Conservation (phyloP, 2,113 vertebrate genomes). For the Takifugu flavidus region DNA sequence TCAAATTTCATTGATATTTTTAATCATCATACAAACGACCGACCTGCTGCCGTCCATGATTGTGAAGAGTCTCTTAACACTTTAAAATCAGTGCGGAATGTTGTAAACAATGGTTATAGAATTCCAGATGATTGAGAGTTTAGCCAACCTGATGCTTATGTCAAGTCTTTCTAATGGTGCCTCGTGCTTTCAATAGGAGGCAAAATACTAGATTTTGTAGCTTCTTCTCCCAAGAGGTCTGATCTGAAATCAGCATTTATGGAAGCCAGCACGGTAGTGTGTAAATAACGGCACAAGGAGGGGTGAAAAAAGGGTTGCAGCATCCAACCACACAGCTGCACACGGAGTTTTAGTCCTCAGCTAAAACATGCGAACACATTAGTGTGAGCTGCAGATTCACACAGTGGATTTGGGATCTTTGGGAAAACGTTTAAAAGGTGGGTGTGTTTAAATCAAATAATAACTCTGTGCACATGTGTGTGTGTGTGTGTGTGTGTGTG, state of each 20-base stretch:
- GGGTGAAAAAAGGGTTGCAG: no score
- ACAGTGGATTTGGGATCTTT: slow-evolving; percentile 39
- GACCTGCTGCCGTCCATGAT: slow-evolving; percentile 38
- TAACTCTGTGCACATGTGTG: slow-evolving; percentile 29
- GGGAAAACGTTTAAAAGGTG: slow-evolving; percentile 40
- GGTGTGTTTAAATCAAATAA: slow-evolving; percentile 58
- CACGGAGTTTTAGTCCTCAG: no score
- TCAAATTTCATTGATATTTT: slow-evolving; percentile 40
- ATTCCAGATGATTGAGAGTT: slow-evolving; percentile 63
- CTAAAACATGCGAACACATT: no score
- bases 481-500: no score
- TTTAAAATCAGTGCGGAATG: slow-evolving; percentile 61
- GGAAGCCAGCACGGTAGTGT: no score
- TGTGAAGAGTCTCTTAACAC: slow-evolving; percentile 61
- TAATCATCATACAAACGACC: slow-evolving; percentile 43
- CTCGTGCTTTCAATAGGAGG: slow-evolving; percentile 73
- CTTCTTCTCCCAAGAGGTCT: no score
- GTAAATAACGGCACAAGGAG: no score
- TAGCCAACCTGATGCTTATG: slow-evolving; percentile 60
- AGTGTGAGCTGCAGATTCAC: no score
- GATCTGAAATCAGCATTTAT: no score
- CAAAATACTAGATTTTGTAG: slow-evolving; percentile 49
- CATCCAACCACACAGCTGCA: no score
- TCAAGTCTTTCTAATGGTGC: slow-evolving; percentile 62
- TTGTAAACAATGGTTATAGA: slow-evolving; percentile 60